Evolutionary conservation across 2,113 vertebrate genomes (phyloP).

Genomic region (Entomyzon cyanotis): DNA sequence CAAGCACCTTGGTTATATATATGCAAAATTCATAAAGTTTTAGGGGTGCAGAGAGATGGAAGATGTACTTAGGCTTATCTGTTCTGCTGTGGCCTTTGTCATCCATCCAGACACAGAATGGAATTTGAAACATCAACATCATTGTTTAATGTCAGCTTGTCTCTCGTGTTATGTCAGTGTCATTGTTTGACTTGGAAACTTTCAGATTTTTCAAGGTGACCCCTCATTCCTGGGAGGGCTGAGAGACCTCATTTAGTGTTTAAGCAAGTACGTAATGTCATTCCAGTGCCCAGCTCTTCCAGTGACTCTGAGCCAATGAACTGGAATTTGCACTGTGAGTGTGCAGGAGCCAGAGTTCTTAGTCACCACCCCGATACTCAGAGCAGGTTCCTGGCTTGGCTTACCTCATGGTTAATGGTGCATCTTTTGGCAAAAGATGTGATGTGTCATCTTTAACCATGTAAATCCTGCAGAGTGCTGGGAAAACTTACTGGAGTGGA

Average conservation of each 20-base stretch:
- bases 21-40: background rate
- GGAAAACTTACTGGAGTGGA: background rate
- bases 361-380: slow-evolving; percentile 12
- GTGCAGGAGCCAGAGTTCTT: background rate
- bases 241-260: background rate
- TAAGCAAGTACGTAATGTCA: background rate
- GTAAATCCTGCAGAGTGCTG: background rate
- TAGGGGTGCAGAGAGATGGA: background rate
- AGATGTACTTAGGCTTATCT: background rate
- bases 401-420: background rate
- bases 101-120: background rate
- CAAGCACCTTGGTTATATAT: background rate
- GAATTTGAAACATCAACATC: background rate
- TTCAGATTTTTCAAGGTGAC: background rate
- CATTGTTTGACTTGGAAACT: background rate
- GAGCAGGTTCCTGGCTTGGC: background rate
- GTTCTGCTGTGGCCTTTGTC: background rate
- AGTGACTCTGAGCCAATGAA: background rate
- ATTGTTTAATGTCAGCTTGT: background rate
- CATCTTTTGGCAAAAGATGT: background rate
- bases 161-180: background rate
- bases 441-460: background rate
- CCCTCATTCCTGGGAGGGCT: background rate
- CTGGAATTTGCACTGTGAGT: background rate
- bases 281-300: background rate